These are phyloP conservation scores for Drosophila pseudotakahashii DNA, from an alignment of 2,888 invertebrate genomes.

Conservation along the genomic window DNA sequence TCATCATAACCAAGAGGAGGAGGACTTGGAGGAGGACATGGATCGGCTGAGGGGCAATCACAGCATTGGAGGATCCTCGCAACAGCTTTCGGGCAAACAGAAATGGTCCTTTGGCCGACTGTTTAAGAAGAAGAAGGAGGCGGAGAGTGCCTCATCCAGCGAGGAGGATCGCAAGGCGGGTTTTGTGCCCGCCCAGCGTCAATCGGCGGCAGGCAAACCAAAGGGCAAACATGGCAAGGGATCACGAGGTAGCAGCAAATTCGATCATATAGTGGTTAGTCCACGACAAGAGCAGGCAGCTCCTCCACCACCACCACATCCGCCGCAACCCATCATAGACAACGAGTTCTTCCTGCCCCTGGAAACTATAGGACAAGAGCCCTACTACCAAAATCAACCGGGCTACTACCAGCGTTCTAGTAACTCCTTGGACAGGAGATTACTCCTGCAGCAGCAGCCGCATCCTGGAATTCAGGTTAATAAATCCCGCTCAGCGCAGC, in stretches of 20 bases:
- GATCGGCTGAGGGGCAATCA: conserved; percentile 62
- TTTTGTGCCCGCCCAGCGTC: conserved; percentile 76
- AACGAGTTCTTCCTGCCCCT: conserved; percentile 83
- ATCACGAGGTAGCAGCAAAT: conserved; percentile 81
- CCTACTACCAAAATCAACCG: conserved; percentile 72
- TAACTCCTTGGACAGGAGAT: conserved; percentile 81
- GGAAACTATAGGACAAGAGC: conserved; percentile 74
- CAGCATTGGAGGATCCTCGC: conserved; percentile 53
- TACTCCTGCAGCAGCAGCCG: conserved; percentile 27
- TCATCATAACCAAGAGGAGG: conserved; percentile 28
- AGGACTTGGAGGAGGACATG: conserved; percentile 52
- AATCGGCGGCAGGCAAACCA: conserved; percentile 54
- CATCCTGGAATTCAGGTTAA: conserved; percentile 28
- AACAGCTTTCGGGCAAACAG: conserved; percentile 82
- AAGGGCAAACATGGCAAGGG: conserved; percentile 77
- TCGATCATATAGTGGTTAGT: conserved; percentile 87
- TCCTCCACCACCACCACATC: conserved; percentile 28
- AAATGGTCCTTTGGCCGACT: conserved; percentile 93
- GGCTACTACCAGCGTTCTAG: conserved; percentile 67
- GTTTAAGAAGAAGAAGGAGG: conserved; percentile 89
- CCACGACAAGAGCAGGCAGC: conserved; percentile 28
- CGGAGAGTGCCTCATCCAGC: conserved; percentile 82
- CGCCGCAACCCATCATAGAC: conserved; percentile 81
- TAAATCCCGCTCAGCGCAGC: conserved; percentile 70
- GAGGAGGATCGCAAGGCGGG: conserved; percentile 84